Base-by-base conservation (phyloP, 2,797 vertebrate genomes). In the Cossypha polioptera region DNA sequence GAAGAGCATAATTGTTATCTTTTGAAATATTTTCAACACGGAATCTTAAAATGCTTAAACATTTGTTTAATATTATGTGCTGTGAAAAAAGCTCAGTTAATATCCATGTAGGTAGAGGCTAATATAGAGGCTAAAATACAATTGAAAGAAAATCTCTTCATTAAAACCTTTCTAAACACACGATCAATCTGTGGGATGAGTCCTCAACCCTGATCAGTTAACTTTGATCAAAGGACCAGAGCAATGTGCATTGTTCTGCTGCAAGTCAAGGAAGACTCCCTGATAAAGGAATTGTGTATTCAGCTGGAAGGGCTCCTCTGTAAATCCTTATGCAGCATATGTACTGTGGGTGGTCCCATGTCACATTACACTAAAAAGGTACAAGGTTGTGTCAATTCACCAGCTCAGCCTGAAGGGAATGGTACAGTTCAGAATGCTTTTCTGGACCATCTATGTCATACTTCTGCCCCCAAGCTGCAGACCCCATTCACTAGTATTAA, bases 261-360 rank as follows among this genome's bases (percentile, higher is more conserved):
- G 13, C 19, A 71, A 53, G 3, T 48, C 65, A 68, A 80, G 40
- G 21, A 54, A 63, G 38, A 42, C 16, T 61, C 11, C 4, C 33
- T 4, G 0, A n/a, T 18, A 66, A 57, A 80, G 16, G 16, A 38
- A 54, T 26, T 53, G 15, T 14, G 4, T 48, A 61, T 1, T 4
- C 45, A 50, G 33, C 53, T 67, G 59, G 26, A 76, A 53, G 19
- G 26, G 5, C 9, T 90, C 5, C 26, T 55, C 61, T 40, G 31
- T 20, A 65, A 88, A 59, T 50, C 45, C 9, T 59, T 17, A 8
- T 20, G 26, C 28, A 71, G 35, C 13, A 3, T 13, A 25, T 1
- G 5, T 43, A 25, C 13, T 0, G 1, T 47, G 48, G 38, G 17
- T 57, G 57, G 21, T 72, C 68, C 7, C 1, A 0, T 13, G 25